Evolutionary conservation across 2,113 vertebrate species (phyloP), one percentile per base, ranked within the genome.

Genomic region (Dicentrarchus labrax): DNA sequence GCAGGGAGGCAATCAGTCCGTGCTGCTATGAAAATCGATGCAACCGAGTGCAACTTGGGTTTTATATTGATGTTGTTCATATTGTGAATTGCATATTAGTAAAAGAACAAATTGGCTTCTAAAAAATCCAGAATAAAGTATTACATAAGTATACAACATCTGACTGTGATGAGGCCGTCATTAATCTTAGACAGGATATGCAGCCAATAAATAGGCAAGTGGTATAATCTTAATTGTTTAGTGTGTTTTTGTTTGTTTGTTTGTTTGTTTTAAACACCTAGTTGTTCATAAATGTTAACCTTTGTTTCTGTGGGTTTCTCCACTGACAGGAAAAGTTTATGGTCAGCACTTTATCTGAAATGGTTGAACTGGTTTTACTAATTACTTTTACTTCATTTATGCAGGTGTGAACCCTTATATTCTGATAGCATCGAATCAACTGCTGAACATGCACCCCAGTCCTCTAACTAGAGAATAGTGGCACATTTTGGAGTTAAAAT

Each of bases 1-100:
- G 7, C 78, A 50, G 85, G 78, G 78, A 87, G 81, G 70, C 81
- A 80, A 90, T 88, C 84, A 72, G 59, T 47, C 72, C n/a, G 5
- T 2, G 67, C 59, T 17, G 72, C 68, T 64, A 45, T 79, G 78
- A 70, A 74, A 85, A 85, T 89, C 71, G 9, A 90, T 91, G 76
- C 86, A 67, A 85, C 70, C 8, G 2, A 77, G 64, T 84, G 88
- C 74, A 87, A 80, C 48, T 13, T n/a, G 73, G 76, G 50, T 48
- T 60, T 86, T 72, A 38, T 76, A 76, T 83, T 72, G 78, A 83
- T 80, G 61, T 22, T 56, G 70, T 80, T 78, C 77, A 81, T 81
- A 64, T 39, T 73, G 62, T 59, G 60, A 82, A 60, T 62, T 38
- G 36, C 57, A 24, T 47, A 50, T 74, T 65, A 64, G 65, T 36